phyloP scores from a whole-genome alignment of 1,140 invertebrate genomes.

The Proctacanthus coquilletti region DNA sequence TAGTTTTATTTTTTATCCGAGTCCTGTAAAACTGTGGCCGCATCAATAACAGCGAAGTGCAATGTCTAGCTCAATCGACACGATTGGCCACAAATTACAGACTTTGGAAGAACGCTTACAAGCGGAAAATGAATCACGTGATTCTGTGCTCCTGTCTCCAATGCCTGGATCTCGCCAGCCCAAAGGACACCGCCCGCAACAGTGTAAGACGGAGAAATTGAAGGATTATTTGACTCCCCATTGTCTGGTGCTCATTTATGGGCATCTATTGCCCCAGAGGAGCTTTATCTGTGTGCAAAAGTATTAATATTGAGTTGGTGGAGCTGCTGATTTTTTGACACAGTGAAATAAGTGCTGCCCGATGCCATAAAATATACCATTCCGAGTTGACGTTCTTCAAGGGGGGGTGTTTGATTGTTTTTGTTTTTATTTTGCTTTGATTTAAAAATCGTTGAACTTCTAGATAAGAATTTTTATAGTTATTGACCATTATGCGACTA shows the following conservation, averaged over 20 bases:
- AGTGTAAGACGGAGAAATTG: neutral
- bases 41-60: too few species aligned
- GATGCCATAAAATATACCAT: neutral
- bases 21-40: too few species aligned
- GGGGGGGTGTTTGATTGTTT: neutral
- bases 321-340: too few species aligned
- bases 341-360: neutral
- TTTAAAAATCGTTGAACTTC: neutral
- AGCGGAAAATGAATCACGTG: constrained; percentile 44
- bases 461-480: neutral
- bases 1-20: too few species aligned
- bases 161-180: neutral
- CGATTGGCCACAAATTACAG: constrained; percentile 43
- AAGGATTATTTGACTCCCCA: neutral
- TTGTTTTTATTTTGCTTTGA: neutral
- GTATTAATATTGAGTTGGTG: too few species aligned
- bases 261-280: too few species aligned
- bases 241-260: too few species aligned
- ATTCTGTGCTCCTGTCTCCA: constrained; percentile 4
- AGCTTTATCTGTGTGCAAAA: too few species aligned
- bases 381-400: neutral
- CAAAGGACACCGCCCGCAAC: neutral
- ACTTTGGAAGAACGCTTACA: constrained; percentile 45
- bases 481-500: neutral
- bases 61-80: constrained; percentile 19